phyloP scores from a whole-genome alignment of 2,888 invertebrate species.

The Caradrina clavipalpis region DNA sequence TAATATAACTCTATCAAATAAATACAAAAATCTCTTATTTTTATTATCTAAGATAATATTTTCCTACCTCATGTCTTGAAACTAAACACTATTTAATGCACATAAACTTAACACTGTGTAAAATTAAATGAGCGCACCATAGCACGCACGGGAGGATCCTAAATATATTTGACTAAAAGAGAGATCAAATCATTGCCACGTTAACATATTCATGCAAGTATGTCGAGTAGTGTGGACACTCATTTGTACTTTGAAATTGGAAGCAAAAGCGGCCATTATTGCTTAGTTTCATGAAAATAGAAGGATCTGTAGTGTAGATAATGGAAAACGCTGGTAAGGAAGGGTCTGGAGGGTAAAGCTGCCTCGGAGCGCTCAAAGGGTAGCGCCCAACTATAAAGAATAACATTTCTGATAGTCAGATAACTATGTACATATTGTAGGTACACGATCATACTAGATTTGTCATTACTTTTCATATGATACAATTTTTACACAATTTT shows the following conservation, averaged over 20 bases:
- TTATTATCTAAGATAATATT: conserved; percentile 90
- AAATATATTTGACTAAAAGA: conserved; percentile 93
- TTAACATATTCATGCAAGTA: conserved; percentile 81
- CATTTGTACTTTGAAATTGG: conserved; percentile 86
- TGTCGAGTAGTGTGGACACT: conserved; percentile 74
- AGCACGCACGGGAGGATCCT: conserved; percentile 82
- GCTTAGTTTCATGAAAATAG: conserved; percentile 55
- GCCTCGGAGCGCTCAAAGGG: conserved; percentile 45
- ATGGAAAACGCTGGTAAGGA: conserved; percentile 33
- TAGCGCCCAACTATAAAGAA: conserved; percentile 39
- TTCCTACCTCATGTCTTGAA: conserved; percentile 89
- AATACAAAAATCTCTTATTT: conserved; percentile 89
- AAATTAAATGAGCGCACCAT: conserved; percentile 77
- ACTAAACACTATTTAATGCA: conserved; percentile 86
- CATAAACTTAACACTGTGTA: conserved; percentile 81
- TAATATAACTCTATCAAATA: conserved; percentile 91
- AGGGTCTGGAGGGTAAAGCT: conserved; percentile 53
- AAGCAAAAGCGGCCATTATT: conserved; percentile 70
- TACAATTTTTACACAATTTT: conserved; percentile 73
- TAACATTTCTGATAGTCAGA: conserved; percentile 45
- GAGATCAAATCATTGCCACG: conserved; percentile 94
- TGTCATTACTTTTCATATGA: conserved; percentile 66
- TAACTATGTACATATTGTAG: conserved; percentile 63
- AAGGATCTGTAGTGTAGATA: conserved; percentile 45
- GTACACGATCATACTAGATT: conserved; percentile 71